Conservation (phyloP, 2,797 vertebrate species). For the Tolypeutes matacus region DNA sequence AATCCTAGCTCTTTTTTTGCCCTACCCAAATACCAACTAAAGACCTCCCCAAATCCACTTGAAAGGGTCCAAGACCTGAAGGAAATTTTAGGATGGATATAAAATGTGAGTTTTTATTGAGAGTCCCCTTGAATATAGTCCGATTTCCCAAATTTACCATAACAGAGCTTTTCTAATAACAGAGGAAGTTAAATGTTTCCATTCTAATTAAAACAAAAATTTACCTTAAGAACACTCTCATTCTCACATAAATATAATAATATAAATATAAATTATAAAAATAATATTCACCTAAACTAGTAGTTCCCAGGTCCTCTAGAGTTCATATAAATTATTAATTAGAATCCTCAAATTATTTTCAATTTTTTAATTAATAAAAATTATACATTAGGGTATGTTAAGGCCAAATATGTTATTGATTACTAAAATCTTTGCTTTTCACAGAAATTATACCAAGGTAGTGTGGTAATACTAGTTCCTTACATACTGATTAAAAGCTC, state of each 20-base stretch:
- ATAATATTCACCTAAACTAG: conserved; percentile 45
- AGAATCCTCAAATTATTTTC: conserved; percentile 17
- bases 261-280: conserved; percentile 58
- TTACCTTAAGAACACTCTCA: conserved; percentile 17
- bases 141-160: conserved; percentile 26
- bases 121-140: not conserved
- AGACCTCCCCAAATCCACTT: not conserved
- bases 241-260: conserved; percentile 16
- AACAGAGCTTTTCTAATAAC: not conserved
- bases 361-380: conserved; percentile 43
- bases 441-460: conserved; percentile 57
- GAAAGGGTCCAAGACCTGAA: not conserved
- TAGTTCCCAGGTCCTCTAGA: not conserved
- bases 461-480: not conserved
- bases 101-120: not conserved
- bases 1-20: not conserved
- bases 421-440: conserved; percentile 39
- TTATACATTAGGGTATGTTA: conserved; percentile 27
- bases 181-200: conserved; percentile 56
- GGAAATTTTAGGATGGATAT: conserved; percentile 1
- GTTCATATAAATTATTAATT: conserved; percentile 42
- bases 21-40: not conserved
- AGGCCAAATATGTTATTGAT: conserved; percentile 40
- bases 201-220: conserved; percentile 42
- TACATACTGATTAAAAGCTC: conserved; percentile 14